These are phyloP conservation scores for Nyctibius grandis DNA, from an alignment of 2,797 vertebrate genomes.

Conservation along the genomic window DNA sequence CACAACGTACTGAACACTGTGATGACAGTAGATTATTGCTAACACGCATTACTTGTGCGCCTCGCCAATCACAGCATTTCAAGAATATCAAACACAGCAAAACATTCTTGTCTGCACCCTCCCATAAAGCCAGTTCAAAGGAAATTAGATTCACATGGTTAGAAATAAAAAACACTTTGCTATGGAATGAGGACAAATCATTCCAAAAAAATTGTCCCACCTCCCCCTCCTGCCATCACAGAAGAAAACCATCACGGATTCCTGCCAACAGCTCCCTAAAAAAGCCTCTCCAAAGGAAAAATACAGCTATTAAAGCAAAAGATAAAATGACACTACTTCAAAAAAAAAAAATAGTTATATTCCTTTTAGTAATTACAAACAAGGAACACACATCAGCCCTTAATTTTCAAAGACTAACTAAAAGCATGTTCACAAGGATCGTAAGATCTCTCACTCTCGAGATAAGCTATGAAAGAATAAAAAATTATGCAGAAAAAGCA, in stretches of 20 bases:
- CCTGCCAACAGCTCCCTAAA: not conserved
- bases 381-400: not conserved
- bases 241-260: not conserved
- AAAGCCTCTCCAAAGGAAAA: not conserved
- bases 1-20: not conserved
- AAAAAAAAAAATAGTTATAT: not conserved
- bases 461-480: not conserved
- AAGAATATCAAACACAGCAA: not conserved
- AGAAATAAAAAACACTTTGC: not conserved
- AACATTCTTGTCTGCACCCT: not conserved
- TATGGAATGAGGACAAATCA: rapidly evolving
- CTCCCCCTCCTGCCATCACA: not conserved
- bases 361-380: not conserved
- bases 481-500: not conserved
- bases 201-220: not conserved
- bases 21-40: not conserved
- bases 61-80: not conserved
- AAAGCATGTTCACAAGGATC: not conserved
- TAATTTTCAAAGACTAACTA: not conserved
- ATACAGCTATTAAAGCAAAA: not conserved
- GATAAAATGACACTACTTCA: not conserved
- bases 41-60: not conserved
- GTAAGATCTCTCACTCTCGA: not conserved
- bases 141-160: not conserved
- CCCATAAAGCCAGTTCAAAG: not conserved